Evolutionary conservation across 2,888 invertebrate species (phyloP).

Genomic region (Andrena bucephala): DNA sequence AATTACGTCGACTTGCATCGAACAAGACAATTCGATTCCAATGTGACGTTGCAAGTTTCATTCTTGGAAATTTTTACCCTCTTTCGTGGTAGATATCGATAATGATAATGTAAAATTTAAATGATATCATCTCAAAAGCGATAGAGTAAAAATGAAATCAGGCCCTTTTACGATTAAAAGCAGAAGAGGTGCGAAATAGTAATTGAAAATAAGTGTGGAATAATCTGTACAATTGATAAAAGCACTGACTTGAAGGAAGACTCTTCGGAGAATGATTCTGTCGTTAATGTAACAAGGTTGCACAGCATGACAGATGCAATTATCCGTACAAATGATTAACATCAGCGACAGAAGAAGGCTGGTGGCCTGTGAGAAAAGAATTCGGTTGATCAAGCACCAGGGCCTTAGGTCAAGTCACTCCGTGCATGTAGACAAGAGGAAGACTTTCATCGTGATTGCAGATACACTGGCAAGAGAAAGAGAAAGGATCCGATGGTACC

Average conservation of each 20-base stretch:
- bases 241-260: not conserved
- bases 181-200: no score
- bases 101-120: no score
- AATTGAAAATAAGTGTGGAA: no score
- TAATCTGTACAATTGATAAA: no score
- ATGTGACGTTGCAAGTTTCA: no score
- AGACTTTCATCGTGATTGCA: conserved; percentile 59
- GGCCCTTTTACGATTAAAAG: no score
- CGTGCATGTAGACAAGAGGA: conserved; percentile 43
- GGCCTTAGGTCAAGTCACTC: conserved; percentile 43
- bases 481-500: conserved; percentile 60
- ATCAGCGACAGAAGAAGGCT: conserved; percentile 6
- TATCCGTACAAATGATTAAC: conserved; percentile 22
- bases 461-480: conserved; percentile 52
- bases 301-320: not conserved
- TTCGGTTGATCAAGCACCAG: conserved; percentile 36
- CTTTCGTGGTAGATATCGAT: no score
- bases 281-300: not conserved
- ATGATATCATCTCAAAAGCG: no score
- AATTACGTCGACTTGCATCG: no score
- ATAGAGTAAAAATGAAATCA: no score
- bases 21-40: no score
- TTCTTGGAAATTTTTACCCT: no score
- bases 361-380: conserved; percentile 25
- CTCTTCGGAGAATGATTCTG: not conserved